phyloP scores from a whole-genome alignment of 37 sponge, comb jelly and placozoan species.

The Crambe crambe region DNA sequence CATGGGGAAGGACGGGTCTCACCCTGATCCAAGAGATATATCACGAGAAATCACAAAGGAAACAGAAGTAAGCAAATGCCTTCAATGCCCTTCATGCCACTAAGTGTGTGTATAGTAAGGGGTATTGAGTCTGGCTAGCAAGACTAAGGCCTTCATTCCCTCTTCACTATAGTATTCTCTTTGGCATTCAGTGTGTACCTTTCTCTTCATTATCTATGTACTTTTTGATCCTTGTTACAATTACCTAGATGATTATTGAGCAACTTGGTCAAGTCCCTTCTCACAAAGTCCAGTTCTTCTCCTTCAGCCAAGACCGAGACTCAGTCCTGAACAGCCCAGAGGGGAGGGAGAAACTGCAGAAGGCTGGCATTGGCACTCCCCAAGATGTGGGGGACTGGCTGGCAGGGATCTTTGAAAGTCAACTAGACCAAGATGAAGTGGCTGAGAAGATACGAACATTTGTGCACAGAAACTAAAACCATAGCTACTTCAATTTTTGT shows the following conservation, averaged over 20 bases:
- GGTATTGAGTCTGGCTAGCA: no score
- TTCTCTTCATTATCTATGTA: no score
- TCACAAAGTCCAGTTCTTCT: background rate
- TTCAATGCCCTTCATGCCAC: no score
- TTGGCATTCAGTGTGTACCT: no score
- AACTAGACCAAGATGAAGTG: constrained; percentile 6
- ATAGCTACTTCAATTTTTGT: no score
- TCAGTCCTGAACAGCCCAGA: constrained; percentile 10
- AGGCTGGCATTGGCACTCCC: constrained; percentile 1
- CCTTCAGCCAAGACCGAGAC: constrained; percentile 25
- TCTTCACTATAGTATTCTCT: no score
- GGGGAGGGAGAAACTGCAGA: constrained; percentile 9
- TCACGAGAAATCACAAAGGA: background rate
- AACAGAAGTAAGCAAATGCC: background rate
- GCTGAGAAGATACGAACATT: background rate
- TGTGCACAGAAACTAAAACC: background rate
- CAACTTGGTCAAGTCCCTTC: background rate
- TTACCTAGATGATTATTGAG: background rate
- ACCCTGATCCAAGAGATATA: background rate
- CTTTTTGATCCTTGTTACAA: no score
- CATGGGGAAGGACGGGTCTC: constrained; percentile 31
- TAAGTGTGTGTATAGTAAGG: no score
- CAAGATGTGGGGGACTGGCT: constrained; percentile 20
- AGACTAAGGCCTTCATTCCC: no score
- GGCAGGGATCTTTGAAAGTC: background rate